A percentile compares a stretch with the other conserved stretches of the same genome.
Conservation (phyloP, 2,888 invertebrate species). For the Cryptosula pallasiana region DNA sequence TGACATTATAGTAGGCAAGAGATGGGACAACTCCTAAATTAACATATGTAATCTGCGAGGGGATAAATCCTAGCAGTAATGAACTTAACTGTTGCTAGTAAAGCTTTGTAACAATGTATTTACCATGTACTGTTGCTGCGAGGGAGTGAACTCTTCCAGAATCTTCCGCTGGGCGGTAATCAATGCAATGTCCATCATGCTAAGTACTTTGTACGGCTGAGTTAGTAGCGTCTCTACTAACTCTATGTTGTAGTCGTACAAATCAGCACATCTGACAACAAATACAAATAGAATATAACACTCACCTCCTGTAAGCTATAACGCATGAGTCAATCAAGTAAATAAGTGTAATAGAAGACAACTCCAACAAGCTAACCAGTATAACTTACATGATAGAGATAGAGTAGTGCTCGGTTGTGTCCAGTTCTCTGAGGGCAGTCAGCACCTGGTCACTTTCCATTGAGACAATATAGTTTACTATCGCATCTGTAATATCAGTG, state of each 20-base stretch:
- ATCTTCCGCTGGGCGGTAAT: background rate
- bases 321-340: background rate
- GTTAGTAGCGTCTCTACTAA: constrained; percentile 66
- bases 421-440: constrained; percentile 61
- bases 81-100: no score
- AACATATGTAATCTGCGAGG: no score
- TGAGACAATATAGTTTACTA: background rate
- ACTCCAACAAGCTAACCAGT: background rate
- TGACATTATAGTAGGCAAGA: no score
- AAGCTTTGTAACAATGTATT: background rate
- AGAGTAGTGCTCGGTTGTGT: constrained; percentile 62
- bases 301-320: background rate
- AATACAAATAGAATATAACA: background rate
- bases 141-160: constrained; percentile 4
- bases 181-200: constrained; percentile 60
- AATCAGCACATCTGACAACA: constrained; percentile 27
- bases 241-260: constrained; percentile 62
- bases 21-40: no score
- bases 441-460: constrained; percentile 58
- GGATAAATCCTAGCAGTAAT: no score
- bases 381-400: constrained; percentile 66
- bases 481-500: background rate
- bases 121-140: constrained; percentile 21
- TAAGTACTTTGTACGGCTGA: constrained; percentile 62
- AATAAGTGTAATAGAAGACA: background rate